These are phyloP conservation scores for Ivindomyrus marchei DNA, from an alignment of 2,113 vertebrate species.

Conservation along the genomic window DNA sequence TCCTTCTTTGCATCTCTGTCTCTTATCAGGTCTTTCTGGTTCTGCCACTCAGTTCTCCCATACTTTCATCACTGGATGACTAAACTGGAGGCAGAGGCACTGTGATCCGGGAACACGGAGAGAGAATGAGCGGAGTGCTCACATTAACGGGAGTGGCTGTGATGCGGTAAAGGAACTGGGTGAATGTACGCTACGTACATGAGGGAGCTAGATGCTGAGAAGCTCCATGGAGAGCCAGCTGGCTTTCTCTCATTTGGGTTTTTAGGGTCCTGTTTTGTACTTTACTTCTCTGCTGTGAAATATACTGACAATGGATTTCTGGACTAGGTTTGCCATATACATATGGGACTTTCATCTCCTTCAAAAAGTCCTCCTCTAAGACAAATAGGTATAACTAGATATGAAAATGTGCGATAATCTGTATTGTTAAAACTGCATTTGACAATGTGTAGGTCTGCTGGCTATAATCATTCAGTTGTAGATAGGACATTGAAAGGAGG, in stretches of 20 bases:
- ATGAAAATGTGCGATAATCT: background rate
- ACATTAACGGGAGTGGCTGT: background rate
- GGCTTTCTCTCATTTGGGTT: background rate
- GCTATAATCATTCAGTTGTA: background rate
- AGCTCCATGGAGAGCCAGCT: background rate
- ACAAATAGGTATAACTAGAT: background rate
- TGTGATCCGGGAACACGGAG: background rate
- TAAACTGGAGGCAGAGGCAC: background rate
- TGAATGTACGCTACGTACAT: background rate
- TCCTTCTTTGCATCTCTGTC: constrained; percentile 9
- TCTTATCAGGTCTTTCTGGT: background rate
- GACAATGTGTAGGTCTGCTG: background rate
- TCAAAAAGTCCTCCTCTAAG: background rate
- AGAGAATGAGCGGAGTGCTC: background rate
- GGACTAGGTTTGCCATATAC: background rate
- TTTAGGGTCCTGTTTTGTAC: background rate
- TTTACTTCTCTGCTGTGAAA: background rate
- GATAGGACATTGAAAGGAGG: background rate
- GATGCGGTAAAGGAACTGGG: background rate
- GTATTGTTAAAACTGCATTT: background rate
- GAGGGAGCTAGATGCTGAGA: background rate
- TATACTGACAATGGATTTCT: background rate
- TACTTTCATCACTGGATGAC: background rate
- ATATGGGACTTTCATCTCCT: background rate
- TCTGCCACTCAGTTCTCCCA: background rate